Evolutionary conservation across 2,797 vertebrate genomes (phyloP).

Genomic region (Microctenopoma stevenorrisi): DNA sequence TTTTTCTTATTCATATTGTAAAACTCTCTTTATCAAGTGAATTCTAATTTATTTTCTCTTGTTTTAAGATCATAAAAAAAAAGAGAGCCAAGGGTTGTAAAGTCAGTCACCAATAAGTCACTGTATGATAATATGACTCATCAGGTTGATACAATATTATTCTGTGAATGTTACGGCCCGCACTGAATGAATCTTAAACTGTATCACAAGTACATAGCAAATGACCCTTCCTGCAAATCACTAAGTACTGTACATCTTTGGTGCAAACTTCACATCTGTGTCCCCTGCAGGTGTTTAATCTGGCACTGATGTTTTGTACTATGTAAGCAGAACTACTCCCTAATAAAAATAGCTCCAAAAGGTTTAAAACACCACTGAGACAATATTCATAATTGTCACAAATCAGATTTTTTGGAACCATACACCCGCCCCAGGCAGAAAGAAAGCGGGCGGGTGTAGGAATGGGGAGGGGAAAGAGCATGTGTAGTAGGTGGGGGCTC

Average conservation of each 20-base stretch:
- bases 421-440: background rate
- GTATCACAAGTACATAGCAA: background rate
- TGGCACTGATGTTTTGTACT: too few relatives aligned
- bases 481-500: conserved; percentile 1
- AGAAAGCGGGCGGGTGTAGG: conserved; percentile 22
- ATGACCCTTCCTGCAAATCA: too few relatives aligned
- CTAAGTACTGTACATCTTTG: too few relatives aligned
- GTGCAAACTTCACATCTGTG: too few relatives aligned
- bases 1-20: background rate
- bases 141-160: background rate
- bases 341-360: background rate
- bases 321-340: background rate
- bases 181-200: background rate
- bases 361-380: conserved; percentile 39
- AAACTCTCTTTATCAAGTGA: background rate
- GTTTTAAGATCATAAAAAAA: too few relatives aligned
- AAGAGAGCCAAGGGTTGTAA: background rate
- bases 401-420: conserved; percentile 50
- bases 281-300: too few relatives aligned
- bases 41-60: background rate
- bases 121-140: too few relatives aligned
- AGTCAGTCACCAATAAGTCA: background rate
- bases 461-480: background rate
- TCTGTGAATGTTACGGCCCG: background rate
- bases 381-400: conserved; percentile 68